phyloP scores from a whole-genome alignment of 1,140 invertebrate species.

The Xylocopa sonorina region DNA sequence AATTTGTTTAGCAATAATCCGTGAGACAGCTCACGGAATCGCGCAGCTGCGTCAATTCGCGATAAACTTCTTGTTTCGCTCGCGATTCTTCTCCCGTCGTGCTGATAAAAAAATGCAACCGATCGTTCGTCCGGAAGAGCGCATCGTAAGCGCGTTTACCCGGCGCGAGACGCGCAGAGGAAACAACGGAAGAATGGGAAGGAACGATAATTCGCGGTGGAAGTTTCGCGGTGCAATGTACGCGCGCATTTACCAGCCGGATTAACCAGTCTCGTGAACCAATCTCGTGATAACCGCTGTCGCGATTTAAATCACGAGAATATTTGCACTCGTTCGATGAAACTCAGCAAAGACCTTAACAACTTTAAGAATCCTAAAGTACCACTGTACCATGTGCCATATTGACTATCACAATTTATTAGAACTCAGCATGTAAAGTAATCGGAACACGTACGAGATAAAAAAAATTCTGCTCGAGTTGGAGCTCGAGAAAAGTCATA shows the following conservation, averaged over 20 bases:
- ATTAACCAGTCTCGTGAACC: too few species aligned
- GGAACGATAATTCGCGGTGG: not conserved
- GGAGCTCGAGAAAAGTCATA: too few species aligned
- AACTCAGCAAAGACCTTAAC: not conserved
- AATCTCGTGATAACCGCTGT: not conserved
- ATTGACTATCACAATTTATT: too few species aligned
- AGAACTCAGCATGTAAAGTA: too few species aligned
- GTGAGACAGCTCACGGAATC: not conserved
- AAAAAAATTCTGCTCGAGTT: too few species aligned
- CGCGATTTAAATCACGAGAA: not conserved
- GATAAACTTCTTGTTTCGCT: not conserved
- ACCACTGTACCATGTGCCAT: too few species aligned
- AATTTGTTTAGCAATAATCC: conserved; percentile 8
- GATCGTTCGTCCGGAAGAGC: not conserved
- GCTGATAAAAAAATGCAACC: not conserved
- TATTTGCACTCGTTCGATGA: not conserved
- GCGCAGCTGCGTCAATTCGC: not conserved
- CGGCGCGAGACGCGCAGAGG: too few species aligned
- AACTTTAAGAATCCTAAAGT: not conserved
- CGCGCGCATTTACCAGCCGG: too few species aligned
- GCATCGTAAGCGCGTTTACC: not conserved
- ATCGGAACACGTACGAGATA: too few species aligned
- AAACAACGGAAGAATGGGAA: too few species aligned
- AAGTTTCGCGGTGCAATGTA: not conserved
- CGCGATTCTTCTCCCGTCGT: not conserved